Percentiles rank a stretch among this genome's conserved stretches.
Conservation (phyloP, 2,113 vertebrate species). For the Nipponia nippon region DNA sequence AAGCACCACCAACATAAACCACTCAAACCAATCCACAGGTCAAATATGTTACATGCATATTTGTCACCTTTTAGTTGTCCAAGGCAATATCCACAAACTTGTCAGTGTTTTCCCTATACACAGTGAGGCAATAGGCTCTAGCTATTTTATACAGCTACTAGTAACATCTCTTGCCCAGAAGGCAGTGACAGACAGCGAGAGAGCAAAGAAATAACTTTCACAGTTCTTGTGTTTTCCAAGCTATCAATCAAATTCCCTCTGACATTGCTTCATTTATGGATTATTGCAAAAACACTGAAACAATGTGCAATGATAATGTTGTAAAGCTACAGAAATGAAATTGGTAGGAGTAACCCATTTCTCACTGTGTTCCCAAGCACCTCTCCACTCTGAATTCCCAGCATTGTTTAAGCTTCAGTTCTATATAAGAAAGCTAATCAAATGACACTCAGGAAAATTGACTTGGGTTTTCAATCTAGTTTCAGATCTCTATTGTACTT, state of each 20-base stretch:
- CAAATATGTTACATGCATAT: background rate
- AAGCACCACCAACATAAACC: background rate
- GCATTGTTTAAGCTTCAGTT: constrained; percentile 75
- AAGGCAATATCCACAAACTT: background rate
- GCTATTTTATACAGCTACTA: constrained; percentile 12
- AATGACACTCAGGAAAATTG: constrained; percentile 78
- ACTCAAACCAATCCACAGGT: background rate
- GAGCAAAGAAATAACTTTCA: constrained; percentile 62
- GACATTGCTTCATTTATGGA: constrained; percentile 74
- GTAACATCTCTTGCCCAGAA: constrained; percentile 42
- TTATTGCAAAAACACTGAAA: constrained; percentile 74
- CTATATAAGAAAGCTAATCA: constrained; percentile 76
- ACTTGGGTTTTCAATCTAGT: constrained; percentile 77
- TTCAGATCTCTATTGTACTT: constrained; percentile 76
- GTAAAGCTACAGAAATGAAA: constrained; percentile 71
- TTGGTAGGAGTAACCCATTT: constrained; percentile 73
- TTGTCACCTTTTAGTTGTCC: background rate
- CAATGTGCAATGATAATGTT: constrained; percentile 72
- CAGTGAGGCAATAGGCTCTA: background rate
- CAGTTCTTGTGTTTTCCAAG: constrained; percentile 27
- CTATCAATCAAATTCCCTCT: constrained; percentile 73
- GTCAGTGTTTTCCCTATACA: background rate
- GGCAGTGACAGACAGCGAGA: constrained; percentile 16
- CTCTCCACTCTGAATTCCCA: constrained; percentile 63
- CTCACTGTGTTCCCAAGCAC: constrained; percentile 66